Base-by-base conservation (phyloP, 2,113 vertebrate species). In the Sardina pilchardus region DNA sequence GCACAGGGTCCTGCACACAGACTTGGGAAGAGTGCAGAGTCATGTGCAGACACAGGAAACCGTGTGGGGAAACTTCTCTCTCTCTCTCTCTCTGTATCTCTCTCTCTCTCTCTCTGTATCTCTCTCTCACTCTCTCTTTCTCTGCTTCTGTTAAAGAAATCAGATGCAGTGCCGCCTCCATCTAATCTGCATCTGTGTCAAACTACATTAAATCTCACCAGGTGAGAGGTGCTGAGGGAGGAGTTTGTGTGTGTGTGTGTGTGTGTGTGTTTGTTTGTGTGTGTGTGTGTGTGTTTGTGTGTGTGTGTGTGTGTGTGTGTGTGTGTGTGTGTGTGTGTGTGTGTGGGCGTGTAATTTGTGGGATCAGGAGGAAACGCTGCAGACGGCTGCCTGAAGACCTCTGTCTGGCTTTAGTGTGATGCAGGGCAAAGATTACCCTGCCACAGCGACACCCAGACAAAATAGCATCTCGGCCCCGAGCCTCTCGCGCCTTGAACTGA, bases 401-500 rank as follows among this genome's bases (percentile, higher is more conserved):
- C 82, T 24, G 84, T 84, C 67, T 84, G 80, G 85, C 87, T 86
- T 50, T 84, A 83, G 78, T 83, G 39, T 80, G 85, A 82, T 82
- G 83, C 56, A 88, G 17, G 81, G 78, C 78, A 63, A 85, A 85
- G 82, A 81, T 84, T 87, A 81, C 80, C 42, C 48, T 59, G n/a
- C n/a, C 26, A 19, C 1, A 7, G 2, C 39, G 56, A 47, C 82
- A 59, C 84, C 42, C 63, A 48, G 84, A 47, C 81, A 84, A n/a
- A 86, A 86, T 78, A 48, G 47, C 42, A 85, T 34, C 71, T 34
- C 44, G 67, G n/a, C 36, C 24, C 24, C 83, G 81, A 84, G 80
- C 67, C 24, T 75, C 42, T 75, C 42, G 12, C 21, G 24, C 75
- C 63, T 75, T 81, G 21, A 83, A 83, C 71, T 8, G 82, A 88